Evolutionary conservation across 2,113 vertebrate genomes (phyloP), one percentile per base, ranked within the genome.

Genomic region (Urocitellus parryii): DNA sequence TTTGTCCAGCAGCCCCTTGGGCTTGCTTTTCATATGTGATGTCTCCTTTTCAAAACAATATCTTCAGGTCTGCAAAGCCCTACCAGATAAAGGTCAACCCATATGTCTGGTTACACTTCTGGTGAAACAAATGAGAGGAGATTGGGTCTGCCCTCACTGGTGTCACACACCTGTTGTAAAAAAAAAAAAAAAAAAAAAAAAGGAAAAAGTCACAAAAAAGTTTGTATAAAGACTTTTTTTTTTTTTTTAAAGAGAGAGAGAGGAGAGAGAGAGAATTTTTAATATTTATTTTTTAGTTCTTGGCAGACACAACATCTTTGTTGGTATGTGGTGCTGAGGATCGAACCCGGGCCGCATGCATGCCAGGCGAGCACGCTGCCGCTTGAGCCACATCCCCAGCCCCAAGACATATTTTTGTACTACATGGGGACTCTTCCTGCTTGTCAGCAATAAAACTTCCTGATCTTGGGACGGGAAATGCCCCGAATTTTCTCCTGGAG

Each of bases 321-420:
- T n/a, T n/a, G n/a, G n/a, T n/a, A n/a, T n/a, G n/a, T n/a, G n/a
- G n/a, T n/a, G n/a, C n/a, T n/a, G n/a, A n/a, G n/a, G n/a, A n/a
- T n/a, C n/a, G n/a, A n/a, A n/a, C n/a, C n/a, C n/a, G n/a, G n/a
- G n/a, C n/a, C n/a, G n/a, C n/a, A n/a, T n/a, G n/a, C n/a, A n/a
- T n/a, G n/a, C n/a, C n/a, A n/a, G n/a, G n/a, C n/a, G n/a, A n/a
- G n/a, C n/a, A n/a, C n/a, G n/a, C n/a, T n/a, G n/a, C n/a, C n/a
- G n/a, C n/a, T n/a, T n/a, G n/a, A n/a, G n/a, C n/a, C n/a, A n/a
- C n/a, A n/a, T n/a, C n/a, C n/a, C n/a, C n/a, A n/a, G n/a, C n/a
- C n/a, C n/a, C n/a, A n/a, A n/a, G 99, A 99, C 99, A 98, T 99
- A 99, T 99, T 99, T 99, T 99, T 99, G 99, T 99, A 99, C 99